A percentile compares a stretch with the other conserved stretches of the same genome.
Conservation (phyloP, 2,113 vertebrate species). For the Plectropomus leopardus region DNA sequence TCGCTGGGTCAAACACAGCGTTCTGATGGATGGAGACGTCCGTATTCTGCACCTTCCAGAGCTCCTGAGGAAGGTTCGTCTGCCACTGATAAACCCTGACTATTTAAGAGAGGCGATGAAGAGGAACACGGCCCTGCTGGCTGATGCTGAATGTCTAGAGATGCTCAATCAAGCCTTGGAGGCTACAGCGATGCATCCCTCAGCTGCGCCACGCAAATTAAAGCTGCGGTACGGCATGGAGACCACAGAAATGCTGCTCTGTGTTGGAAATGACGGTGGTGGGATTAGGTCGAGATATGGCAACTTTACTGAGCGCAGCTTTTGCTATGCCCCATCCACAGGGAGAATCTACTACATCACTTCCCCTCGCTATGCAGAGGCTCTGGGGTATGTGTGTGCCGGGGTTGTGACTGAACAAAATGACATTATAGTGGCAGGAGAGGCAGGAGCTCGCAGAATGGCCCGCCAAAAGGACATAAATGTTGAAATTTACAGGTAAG, state of each 20-base stretch:
- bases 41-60: slow-evolving; percentile 87
- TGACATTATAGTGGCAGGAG: slow-evolving; percentile 92
- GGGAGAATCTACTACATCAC: slow-evolving; percentile 92
- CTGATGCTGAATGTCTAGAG: slow-evolving; percentile 86
- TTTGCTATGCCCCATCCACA: slow-evolving; percentile 91
- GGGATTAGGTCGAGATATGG: slow-evolving; percentile 93
- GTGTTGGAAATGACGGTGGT: slow-evolving; percentile 90
- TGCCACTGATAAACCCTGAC: slow-evolving; percentile 88
- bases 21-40: slow-evolving; percentile 63
- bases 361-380: slow-evolving; percentile 93
- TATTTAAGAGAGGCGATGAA: slow-evolving; percentile 89
- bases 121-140: slow-evolving; percentile 90
- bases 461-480: slow-evolving; percentile 90
- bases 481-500: slow-evolving; percentile 94
- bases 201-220: slow-evolving; percentile 83
- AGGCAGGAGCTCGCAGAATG: slow-evolving; percentile 88
- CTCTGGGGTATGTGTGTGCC: slow-evolving; percentile 90
- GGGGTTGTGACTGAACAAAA: slow-evolving; percentile 95
- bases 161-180: slow-evolving; percentile 82
- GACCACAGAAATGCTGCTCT: slow-evolving; percentile 93
- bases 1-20: slow-evolving; percentile 89
- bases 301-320: slow-evolving; percentile 92
- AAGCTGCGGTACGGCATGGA: slow-evolving; percentile 97
- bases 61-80: slow-evolving; percentile 91
- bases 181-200: slow-evolving; percentile 75